Conservation (phyloP, 2,797 vertebrate species). For the Myotis daubentonii region DNA sequence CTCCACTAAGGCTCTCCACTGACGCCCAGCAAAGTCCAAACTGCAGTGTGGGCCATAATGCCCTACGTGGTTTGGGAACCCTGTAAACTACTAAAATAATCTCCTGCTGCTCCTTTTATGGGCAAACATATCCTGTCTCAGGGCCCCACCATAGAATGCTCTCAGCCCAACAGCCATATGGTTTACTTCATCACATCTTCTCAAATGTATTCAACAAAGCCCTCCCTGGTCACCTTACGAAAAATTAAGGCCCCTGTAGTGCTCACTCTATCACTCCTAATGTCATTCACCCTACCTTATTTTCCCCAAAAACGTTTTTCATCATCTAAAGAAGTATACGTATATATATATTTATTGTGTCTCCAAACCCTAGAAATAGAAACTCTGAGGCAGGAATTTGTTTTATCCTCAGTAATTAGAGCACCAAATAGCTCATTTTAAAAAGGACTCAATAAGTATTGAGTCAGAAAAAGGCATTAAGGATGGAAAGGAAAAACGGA, state of each 20-base stretch:
- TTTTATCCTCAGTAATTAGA: background rate
- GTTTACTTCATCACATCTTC: background rate
- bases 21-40: background rate
- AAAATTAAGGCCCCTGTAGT: background rate
- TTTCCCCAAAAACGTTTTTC: background rate
- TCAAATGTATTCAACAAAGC: background rate
- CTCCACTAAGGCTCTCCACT: background rate
- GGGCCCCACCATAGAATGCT: background rate
- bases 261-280: background rate
- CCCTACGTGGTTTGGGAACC: too few species aligned
- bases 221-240: background rate
- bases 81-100: background rate
- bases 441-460: background rate
- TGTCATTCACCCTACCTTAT: background rate
- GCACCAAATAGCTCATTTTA: background rate
- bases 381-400: background rate
- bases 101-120: background rate
- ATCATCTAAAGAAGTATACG: background rate
- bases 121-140: background rate
- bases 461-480: background rate
- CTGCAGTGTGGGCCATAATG: background rate
- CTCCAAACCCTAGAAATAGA: background rate
- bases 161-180: background rate
- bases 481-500: background rate
- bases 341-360: background rate